These are phyloP conservation scores for Micronycteris hirsuta DNA, from an alignment of 2,113 vertebrate genomes.

Conservation along the genomic window DNA sequence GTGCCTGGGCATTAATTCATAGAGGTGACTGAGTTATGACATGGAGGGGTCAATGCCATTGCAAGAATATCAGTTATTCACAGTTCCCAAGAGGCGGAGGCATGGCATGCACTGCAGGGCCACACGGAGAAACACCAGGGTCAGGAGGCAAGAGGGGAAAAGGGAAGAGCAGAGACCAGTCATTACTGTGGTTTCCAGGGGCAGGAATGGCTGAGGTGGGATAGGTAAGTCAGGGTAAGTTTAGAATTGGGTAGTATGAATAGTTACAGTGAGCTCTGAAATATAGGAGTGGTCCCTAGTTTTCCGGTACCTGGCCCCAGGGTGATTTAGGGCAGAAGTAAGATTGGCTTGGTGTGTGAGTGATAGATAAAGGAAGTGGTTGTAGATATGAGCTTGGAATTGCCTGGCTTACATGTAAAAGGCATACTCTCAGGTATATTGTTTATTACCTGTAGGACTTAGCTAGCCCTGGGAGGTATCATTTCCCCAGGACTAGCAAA, in stretches of 20 bases:
- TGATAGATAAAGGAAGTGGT: neutral
- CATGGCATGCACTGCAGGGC: neutral
- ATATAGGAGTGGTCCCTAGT: neutral
- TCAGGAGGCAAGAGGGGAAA: neutral
- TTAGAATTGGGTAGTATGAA: neutral
- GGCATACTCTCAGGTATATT: neutral
- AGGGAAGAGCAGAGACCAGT: neutral
- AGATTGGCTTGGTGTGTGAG: neutral
- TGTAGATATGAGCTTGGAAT: neutral
- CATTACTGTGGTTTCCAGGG: neutral
- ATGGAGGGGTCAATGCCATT: neutral
- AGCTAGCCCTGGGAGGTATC: neutral
- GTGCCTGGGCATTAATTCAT: neutral
- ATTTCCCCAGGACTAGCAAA: neutral
- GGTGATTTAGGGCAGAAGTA: neutral
- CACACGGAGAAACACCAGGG: neutral
- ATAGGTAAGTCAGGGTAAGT: neutral
- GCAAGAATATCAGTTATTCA: neutral
- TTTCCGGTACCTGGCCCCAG: neutral
- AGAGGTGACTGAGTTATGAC: neutral
- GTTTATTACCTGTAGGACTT: neutral
- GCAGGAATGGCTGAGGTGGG: neutral
- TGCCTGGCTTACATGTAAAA: neutral
- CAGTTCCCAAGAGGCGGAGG: neutral
- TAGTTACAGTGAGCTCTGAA: neutral